Base-by-base conservation (phyloP, 1,140 invertebrate species). In the Eumaeus atala region DNA sequence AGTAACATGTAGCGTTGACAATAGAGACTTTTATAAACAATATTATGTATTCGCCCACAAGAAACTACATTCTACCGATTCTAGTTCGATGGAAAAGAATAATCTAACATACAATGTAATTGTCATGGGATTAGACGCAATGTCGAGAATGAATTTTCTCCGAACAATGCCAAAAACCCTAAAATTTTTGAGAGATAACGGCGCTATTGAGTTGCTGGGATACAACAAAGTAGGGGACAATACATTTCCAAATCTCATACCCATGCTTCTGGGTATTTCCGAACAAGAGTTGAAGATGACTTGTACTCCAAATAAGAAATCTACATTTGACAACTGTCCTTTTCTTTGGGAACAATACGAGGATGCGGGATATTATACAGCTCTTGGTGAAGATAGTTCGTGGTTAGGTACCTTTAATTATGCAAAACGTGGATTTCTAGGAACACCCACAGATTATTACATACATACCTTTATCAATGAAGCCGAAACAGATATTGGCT, bases 141-240 rank as follows among this genome's bases (percentile, higher is more conserved):
- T 97, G 0, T 97, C 96, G 0, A 90, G 95, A 21, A 85, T 96
- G 18, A 96, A 97, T 80, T 92, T 96, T 58, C 90, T 93, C 21
- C 89, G 95, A 8, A 92, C 94, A 59, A 93, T 97, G 92, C 92
- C 92, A 0, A 88, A 90, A 61, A 95, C 94, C 0, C 72, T 90
- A 0, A 56, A 81, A 1, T 90, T 89, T 58, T 82, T 95, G 21
- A 85, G 88, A 37, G 67, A 89, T 6, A 70, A 92, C 0, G 86
- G 82, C 0, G 91, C 91, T 8, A 83, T 93, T 0, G 92, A 93
- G 67, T 87, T 95, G 60, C 64, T 91, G 50, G 95, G 95, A 5
- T 95, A 93, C 73, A 95, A 93, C 63, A 96, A 95, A 87, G 90
- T 95, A 0, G 94, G 89, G 1, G 93, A 94, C 63, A 95, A 95